Base-by-base conservation (phyloP, 2,888 invertebrate genomes). In the Crepidodera aurea region DNA sequence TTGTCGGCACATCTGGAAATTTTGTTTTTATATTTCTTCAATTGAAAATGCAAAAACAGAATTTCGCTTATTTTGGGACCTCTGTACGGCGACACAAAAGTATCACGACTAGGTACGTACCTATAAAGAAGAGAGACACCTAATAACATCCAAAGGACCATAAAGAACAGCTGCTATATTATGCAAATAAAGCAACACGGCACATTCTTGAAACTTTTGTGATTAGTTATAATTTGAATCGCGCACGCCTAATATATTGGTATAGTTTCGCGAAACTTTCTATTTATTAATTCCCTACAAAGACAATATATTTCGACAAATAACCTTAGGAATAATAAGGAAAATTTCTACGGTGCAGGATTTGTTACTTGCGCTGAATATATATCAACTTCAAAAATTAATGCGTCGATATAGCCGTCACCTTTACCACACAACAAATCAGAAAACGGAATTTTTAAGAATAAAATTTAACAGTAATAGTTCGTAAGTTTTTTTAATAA, bases 81-180 rank as follows among this genome's bases (percentile, higher is more conserved):
- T 22, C 22, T 22, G 22, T 22, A 22, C n/a, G n/a, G 6, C 22
- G 22, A 22, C 6, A 4, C 6, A 22, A 34, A 34, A 34, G 13
- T 13, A 13, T 34, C 12, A 12, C 29, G 29, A 22, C 6, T 12
- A 12, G 10, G 15, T 22, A 48, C 2, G 27, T 61, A 59, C 50
- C 56, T 61, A 67, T 54, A 53, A 60, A 48, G 50, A 71, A 48
- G 42, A 71, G 69, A 71, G 73, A 76, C 74, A 75, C 72, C 74
- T 75, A 75, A 76, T 76, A 73, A 73, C 70, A 71, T 69, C 72
- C 55, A 39, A 19, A 72, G 70, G 71, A 72, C 72, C 73, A 72
- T 76, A 76, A 76, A 75, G 70, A 72, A 73, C 75, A 76, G 74
- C 71, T 72, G 75, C 69, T 73, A 72, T 66, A 62, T 71, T 71